Percentiles rank a stretch among this genome's conserved stretches.
phyloP scores from a whole-genome alignment of 2,888 invertebrate genomes.

The Limnephilus lunatus region DNA sequence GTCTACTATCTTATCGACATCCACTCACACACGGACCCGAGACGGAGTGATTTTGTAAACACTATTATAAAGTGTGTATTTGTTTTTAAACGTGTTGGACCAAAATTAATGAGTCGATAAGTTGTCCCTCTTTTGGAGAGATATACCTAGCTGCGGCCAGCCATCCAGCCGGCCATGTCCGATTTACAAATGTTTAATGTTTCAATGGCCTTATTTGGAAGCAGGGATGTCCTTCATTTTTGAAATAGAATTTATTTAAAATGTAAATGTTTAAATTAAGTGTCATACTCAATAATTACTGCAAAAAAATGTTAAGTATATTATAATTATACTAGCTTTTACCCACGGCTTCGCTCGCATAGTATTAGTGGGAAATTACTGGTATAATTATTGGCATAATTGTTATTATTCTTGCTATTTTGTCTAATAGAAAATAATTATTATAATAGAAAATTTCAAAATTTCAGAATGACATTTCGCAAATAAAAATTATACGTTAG shows the following conservation, averaged over 20 bases:
- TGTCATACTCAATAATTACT: no score
- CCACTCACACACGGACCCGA: conserved; percentile 6
- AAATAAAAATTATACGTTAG: no score
- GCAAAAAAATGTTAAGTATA: no score
- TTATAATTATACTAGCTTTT: no score
- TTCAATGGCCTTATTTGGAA: conserved; percentile 39
- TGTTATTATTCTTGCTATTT: no score
- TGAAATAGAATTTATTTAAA: background rate
- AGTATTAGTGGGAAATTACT: no score
- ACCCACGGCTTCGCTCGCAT: no score
- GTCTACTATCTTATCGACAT: background rate
- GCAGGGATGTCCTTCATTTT: conserved; percentile 18
- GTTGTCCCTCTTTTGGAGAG: conserved; percentile 48
- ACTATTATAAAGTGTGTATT: conserved; percentile 64
- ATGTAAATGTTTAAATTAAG: background rate
- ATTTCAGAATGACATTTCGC: no score
- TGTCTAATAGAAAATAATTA: no score
- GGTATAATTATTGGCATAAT: no score
- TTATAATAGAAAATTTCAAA: no score
- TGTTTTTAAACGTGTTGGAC: conserved; percentile 63
- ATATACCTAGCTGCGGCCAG: conserved; percentile 31
- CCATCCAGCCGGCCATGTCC: conserved; percentile 43
- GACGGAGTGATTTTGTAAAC: conserved; percentile 64
- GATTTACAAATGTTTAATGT: conserved; percentile 57
- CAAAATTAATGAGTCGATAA: conserved; percentile 65